Evolutionary conservation across 23 tunicate species (phyloP), one percentile per base, ranked within the genome.

Genomic region (Phallusia fumigata): DNA sequence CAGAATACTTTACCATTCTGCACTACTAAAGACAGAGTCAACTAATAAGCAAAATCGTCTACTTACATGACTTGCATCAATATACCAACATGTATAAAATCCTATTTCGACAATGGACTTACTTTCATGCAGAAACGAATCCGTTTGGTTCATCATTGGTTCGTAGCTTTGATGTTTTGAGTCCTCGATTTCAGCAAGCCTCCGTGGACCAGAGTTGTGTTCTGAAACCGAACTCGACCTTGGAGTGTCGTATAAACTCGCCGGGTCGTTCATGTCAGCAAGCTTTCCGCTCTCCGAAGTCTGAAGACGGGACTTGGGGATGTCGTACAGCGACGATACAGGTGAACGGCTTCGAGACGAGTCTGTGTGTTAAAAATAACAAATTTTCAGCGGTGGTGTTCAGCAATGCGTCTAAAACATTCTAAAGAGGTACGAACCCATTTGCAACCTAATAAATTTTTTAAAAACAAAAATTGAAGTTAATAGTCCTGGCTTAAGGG

Each of bases 321-420:
- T 45, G 83, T 85, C 88, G 78, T 85, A 85, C 36, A 85, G 32
- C 0, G 81, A 21, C 8, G 80, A 10, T 6, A 82, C 45, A n/a
- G 84, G 82, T 18, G 90, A 86, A 18, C 84, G 84, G 22, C 84
- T 40, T 22, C 90, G 73, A 21, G 90, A 80, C 31, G 90, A 80
- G 32, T 44, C 90, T 86, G 80, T 30, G 77, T 74, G 77, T 33
- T n/a, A n/a, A n/a, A n/a, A n/a, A n/a, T n/a, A n/a, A n/a, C n/a
- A n/a, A n/a, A n/a, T n/a, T n/a, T n/a, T n/a, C n/a, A n/a, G n/a
- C n/a, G n/a, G n/a, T n/a, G n/a, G n/a, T n/a, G n/a, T n/a, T n/a
- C n/a, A n/a, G n/a, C n/a, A n/a, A n/a, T n/a, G n/a, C n/a, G n/a
- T n/a, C n/a, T n/a, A n/a, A n/a, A n/a, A n/a, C n/a, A n/a, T n/a